phyloP scores from a whole-genome alignment of 2,113 vertebrate genomes.

The Pachypanchax playfairii region DNA sequence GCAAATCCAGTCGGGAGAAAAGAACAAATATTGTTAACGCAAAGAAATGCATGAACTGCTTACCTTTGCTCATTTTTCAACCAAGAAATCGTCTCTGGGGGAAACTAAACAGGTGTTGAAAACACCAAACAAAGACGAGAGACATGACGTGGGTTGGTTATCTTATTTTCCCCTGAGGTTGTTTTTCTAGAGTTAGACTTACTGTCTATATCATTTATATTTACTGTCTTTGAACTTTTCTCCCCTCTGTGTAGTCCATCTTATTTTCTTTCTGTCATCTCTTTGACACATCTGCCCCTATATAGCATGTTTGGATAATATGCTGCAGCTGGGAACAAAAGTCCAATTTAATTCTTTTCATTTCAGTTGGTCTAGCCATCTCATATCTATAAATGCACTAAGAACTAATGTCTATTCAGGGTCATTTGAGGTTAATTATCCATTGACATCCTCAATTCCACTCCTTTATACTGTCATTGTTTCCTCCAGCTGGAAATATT shows the following conservation, averaged over 20 bases:
- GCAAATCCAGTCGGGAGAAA: no score
- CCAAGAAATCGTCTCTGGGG: no score
- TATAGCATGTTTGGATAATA: slow-evolving; percentile 47
- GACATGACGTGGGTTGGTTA: no score
- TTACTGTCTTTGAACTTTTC: slow-evolving; percentile 50
- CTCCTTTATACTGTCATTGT: slow-evolving; percentile 48
- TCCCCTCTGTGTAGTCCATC: slow-evolving; percentile 20
- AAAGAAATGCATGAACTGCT: no score
- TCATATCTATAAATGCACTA: slow-evolving; percentile 54
- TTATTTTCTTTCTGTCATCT: slow-evolving; percentile 10
- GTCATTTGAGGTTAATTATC: slow-evolving; percentile 70
- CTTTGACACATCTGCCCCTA: slow-evolving; percentile 16
- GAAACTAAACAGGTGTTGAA: no score
- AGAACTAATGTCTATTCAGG: slow-evolving; percentile 57
- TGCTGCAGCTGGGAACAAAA: slow-evolving; percentile 46
- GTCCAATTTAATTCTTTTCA: slow-evolving; percentile 62
- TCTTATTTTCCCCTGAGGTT: slow-evolving; percentile 68
- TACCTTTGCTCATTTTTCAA: no score
- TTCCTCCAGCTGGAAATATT: slow-evolving; percentile 46
- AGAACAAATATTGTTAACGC: no score
- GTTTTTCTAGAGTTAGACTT: slow-evolving; percentile 28
- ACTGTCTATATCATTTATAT: slow-evolving; percentile 5
- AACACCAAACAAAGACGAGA: no score
- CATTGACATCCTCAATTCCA: slow-evolving; percentile 64
- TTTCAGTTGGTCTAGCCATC: slow-evolving; percentile 36